Percentiles rank a stretch among this genome's conserved stretches.
Conservation (phyloP, 2,113 vertebrate species). For the Bujurquina vittata region DNA sequence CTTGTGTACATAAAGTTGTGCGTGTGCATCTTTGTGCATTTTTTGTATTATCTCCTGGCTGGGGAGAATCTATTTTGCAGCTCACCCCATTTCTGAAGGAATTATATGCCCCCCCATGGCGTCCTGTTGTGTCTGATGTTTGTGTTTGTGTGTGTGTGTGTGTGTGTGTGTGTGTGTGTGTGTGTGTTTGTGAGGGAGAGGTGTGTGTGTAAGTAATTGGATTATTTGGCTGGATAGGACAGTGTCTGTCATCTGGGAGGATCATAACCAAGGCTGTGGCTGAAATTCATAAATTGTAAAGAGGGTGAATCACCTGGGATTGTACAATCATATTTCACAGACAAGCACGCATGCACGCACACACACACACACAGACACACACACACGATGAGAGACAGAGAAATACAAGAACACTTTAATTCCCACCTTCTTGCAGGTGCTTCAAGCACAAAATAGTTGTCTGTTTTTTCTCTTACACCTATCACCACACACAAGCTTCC, state of each 20-base stretch:
- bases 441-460: constrained; percentile 20
- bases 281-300: constrained; percentile 57
- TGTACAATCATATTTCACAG: constrained; percentile 34
- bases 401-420: neutral
- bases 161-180: constrained; percentile 8
- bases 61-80: constrained; percentile 35
- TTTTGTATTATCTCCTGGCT: constrained; percentile 27
- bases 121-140: constrained; percentile 30
- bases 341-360: neutral
- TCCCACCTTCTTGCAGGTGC: neutral
- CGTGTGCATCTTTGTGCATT: neutral
- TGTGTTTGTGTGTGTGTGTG: neutral
- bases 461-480: neutral
- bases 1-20: neutral
- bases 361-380: neutral
- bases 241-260: constrained; percentile 48
- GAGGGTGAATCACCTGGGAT: constrained; percentile 55
- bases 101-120: constrained; percentile 31
- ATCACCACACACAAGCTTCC: neutral
- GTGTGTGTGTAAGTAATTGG: constrained; percentile 46
- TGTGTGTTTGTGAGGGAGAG: neutral
- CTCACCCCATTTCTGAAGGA: constrained; percentile 49
- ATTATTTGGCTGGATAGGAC: constrained; percentile 59
- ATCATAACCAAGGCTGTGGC: constrained; percentile 27
- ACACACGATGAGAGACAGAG: neutral